phyloP scores from a whole-genome alignment of 2,113 vertebrate species.

The Meleagris gallopavo region DNA sequence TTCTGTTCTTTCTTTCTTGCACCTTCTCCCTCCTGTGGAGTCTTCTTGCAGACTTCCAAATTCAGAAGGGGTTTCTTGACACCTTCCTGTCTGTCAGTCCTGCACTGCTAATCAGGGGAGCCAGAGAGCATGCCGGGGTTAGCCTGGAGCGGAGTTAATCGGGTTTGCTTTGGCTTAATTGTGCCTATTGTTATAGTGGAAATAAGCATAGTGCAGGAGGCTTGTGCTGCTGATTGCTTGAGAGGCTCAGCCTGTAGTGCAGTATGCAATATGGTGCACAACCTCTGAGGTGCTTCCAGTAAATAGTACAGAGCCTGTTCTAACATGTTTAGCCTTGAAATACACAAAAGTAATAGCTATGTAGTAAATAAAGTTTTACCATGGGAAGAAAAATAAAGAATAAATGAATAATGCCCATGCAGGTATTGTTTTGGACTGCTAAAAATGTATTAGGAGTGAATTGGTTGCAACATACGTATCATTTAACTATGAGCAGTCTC shows the following conservation, averaged over 20 bases:
- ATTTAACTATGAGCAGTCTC: not conserved
- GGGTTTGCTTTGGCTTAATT: constrained; percentile 62
- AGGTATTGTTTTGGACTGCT: not conserved
- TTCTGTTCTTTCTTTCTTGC: constrained; percentile 52
- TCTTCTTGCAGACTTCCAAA: constrained; percentile 25
- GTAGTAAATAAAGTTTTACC: not conserved
- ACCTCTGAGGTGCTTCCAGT: not conserved
- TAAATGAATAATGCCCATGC: not conserved
- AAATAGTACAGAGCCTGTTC: not conserved
- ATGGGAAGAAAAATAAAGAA: not conserved
- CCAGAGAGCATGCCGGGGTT: constrained; percentile 33
- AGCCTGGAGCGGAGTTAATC: constrained; percentile 34
- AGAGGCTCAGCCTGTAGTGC: constrained; percentile 26
- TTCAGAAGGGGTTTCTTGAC: constrained; percentile 53
- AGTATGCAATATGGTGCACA: not conserved
- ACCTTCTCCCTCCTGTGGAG: constrained; percentile 39
- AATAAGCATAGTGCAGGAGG: constrained; percentile 33
- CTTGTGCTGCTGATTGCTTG: constrained; percentile 29
- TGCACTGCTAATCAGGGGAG: constrained; percentile 60
- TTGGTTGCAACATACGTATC: not conserved
- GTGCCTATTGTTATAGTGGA: constrained; percentile 44
- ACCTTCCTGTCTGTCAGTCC: constrained; percentile 35
- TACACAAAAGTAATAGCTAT: not conserved
- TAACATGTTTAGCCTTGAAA: not conserved
- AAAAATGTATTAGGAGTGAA: not conserved